These are phyloP conservation scores for Aleiodes leptofemur DNA, from an alignment of 2,888 invertebrate genomes.

Conservation along the genomic window DNA sequence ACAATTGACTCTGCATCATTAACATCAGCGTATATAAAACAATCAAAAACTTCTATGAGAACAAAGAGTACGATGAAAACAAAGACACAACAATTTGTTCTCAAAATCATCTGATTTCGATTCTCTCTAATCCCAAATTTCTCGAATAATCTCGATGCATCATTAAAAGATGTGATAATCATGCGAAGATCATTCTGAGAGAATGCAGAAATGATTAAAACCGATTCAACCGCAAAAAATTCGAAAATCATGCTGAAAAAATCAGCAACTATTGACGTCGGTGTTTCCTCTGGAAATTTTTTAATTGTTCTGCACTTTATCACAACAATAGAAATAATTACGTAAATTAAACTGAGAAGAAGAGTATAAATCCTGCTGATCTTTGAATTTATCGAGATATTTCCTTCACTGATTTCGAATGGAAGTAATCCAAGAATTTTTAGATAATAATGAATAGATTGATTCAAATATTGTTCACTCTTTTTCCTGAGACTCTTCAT, in stretches of 20 bases:
- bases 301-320: not conserved
- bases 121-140: not conserved
- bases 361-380: not conserved
- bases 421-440: conserved; percentile 15
- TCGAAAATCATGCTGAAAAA: not conserved
- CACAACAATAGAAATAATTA: not conserved
- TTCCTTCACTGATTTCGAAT: not conserved
- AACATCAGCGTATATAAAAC: not conserved
- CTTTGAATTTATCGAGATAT: not conserved
- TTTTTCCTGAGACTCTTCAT: no score
- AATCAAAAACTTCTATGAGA: not conserved
- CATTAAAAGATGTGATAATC: not conserved
- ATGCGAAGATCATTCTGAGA: not conserved
- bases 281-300: conserved; percentile 2
- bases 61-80: not conserved
- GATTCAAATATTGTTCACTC: not conserved
- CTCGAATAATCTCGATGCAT: not conserved
- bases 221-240: not conserved
- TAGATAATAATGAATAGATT: not conserved
- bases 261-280: not conserved
- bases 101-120: not conserved
- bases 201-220: not conserved
- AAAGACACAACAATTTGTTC: not conserved
- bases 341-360: not conserved
- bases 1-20: not conserved